These are phyloP conservation scores for Strongylocentrotus purpuratus DNA, from an alignment of 35 echinoderm and acorn worm species.

Conservation along the genomic window DNA sequence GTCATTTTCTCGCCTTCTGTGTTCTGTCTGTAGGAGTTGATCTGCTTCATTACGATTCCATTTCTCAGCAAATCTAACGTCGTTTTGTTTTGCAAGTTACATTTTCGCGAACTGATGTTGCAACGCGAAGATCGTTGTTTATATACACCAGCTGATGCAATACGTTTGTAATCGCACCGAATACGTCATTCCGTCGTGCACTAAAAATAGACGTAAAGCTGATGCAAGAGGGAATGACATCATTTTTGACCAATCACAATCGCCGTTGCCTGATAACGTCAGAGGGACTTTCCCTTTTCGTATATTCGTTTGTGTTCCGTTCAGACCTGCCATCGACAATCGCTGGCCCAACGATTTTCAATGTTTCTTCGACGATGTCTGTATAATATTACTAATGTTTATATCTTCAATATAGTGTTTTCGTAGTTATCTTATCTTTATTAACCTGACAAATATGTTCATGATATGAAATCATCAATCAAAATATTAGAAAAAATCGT, in stretches of 20 bases:
- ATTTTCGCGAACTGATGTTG: not conserved
- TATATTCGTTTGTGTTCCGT: not conserved
- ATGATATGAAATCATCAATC: too few species aligned
- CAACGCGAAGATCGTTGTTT: not conserved
- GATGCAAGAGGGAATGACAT: not conserved
- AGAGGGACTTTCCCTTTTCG: not conserved
- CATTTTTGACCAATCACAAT: not conserved
- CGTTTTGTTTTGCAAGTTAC: not conserved
- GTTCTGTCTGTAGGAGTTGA: not conserved
- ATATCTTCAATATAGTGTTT: too few species aligned
- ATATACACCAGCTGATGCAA: slow-evolving; percentile 46
- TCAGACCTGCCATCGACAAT: not conserved
- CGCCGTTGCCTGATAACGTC: not conserved
- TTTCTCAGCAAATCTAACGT: not conserved
- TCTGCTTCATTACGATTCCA: not conserved
- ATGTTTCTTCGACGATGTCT: not conserved
- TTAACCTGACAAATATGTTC: too few species aligned
- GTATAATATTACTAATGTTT: too few species aligned
- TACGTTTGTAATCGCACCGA: not conserved
- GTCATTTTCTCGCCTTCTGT: slow-evolving; percentile 19
- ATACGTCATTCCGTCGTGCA: not conserved
- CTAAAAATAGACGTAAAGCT: not conserved
- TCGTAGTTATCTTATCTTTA: too few species aligned
- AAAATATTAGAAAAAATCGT: too few species aligned
- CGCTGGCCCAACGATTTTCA: not conserved